Base-by-base conservation (phyloP, 2,888 invertebrate species). In the Rhaphigaster nebulosa region DNA sequence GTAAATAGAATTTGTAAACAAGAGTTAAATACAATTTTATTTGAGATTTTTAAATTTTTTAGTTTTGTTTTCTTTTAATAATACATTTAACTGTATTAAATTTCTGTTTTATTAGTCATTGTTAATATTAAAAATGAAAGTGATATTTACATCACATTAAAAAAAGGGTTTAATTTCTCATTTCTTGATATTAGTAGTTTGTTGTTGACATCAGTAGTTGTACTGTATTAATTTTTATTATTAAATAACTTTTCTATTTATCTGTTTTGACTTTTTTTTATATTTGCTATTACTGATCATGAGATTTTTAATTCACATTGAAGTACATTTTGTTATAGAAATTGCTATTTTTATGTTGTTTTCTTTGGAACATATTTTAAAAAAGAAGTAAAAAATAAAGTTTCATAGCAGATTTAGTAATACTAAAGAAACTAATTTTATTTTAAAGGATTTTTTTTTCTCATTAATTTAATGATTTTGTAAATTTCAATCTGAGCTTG, bases 1-100 rank as follows among this genome's bases (percentile, higher is more conserved):
- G 84, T 84, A 84, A 45, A 84, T 84, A 84, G 45, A 50, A 84
- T 50, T 45, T 84, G 45, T 84, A 84, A 45, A 45, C 34, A 84
- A 84, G 41, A 18, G n/a, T 45, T 84, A 45, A 45, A 45, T 84
- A 84, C 20, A n/a, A 84, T 84, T 84, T 84, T 84, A 84, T 84
- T 84, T 45, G 23, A 45, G 45, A 84, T n/a, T 84, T 84, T 45
- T 45, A n/a, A 10, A n/a, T 84, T 84, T 13, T 45, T 45, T 84
- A 50, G 45, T 84, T 84, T 45, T 76, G 8, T n/a, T n/a, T n/a
- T n/a, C n/a, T n/a, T n/a, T n/a, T n/a, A n/a, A n/a, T n/a, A n/a
- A 38, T 76, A 76, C 70, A 38, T 34, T 84, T 45, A 50, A 45
- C 23, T 84, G 70, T 38, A 38, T 76, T n/a, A n/a, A 84, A 84